These are phyloP conservation scores for Protomyctophum bolini DNA, from an alignment of 2,113 vertebrate genomes.

Conservation along the genomic window DNA sequence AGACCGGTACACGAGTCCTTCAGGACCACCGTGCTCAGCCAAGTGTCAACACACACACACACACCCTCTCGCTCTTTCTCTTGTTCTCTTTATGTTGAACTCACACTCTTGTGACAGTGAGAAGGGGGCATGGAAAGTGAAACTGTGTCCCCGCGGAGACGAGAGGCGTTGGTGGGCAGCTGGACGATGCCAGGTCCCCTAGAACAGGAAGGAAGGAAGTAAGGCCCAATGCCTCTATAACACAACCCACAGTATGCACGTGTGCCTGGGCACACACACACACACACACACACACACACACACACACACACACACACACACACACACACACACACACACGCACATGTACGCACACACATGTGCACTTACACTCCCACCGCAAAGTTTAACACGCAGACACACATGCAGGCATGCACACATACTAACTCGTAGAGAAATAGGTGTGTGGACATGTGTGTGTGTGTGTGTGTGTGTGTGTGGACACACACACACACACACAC, in stretches of 20 bases:
- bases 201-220: slow-evolving; percentile 78
- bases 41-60: slow-evolving; percentile 57
- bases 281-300: slow-evolving; percentile 1
- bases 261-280: not conserved
- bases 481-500: slow-evolving; percentile 34
- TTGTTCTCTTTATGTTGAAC: not conserved
- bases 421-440: slow-evolving; percentile 5
- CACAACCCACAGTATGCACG: slow-evolving; percentile 24
- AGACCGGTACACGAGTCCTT: slow-evolving; percentile 59
- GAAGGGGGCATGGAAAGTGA: not conserved
- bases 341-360: slow-evolving; percentile 3
- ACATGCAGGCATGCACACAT: slow-evolving; percentile 26
- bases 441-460: slow-evolving; percentile 9
- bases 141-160: slow-evolving; percentile 55
- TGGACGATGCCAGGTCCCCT: slow-evolving; percentile 49
- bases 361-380: slow-evolving; percentile 16
- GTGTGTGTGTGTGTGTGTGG: slow-evolving; percentile 36
- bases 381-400: slow-evolving; percentile 6
- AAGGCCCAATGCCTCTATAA: slow-evolving; percentile 66
- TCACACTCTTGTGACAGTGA: not conserved
- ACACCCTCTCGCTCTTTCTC: not conserved
- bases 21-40: slow-evolving; percentile 69
- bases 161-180: slow-evolving; percentile 54
- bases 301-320: slow-evolving; percentile 21
- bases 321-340: slow-evolving; percentile 25